Base-by-base conservation (phyloP, 2,113 vertebrate genomes). In the Labeo rohita region DNA sequence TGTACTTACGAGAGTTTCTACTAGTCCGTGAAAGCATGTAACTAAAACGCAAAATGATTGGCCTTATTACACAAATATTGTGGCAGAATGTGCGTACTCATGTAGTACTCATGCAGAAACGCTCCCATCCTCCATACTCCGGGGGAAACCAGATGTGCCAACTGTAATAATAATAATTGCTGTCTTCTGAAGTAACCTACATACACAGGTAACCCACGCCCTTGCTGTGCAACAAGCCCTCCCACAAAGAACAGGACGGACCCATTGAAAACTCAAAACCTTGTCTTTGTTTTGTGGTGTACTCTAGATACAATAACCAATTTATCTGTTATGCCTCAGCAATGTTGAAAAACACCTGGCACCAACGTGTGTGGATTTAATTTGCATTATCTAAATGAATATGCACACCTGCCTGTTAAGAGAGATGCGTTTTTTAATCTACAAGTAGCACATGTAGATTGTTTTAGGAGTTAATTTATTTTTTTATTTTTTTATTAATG, bases 191-290 rank as follows among this genome's bases (percentile, higher is more conserved):
- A 34, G 34, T 84, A 82, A 52, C 80, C 65, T 66, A 45, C 12
- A 56, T 54, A 15, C 12, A 73, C 82, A 74, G 82, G 82, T 84
- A 73, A 49, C 63, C 43, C 68, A 84, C 80, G 47, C 80, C 80
- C 63, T 82, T 70, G 23, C 65, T 23, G 21, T 68, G 63, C 34
- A 83, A n/a, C 82, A 59, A 54, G 28, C 80, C 65, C 59, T 70
- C 80, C 65, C 36, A 73, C 66, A 84, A 84, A 84, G 49, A 68
- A 84, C 82, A 73, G 68, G 82, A 84, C 73, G 49, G 13, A 59
- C 66, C 82, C 50, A 74, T 84, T 84, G 82, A 84, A 56, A 84
- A 36, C 21, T 10, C 16, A 52, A 39, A 70, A 70, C 23, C 16
- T 9, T 1, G 34, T 54, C 66, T 84, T 84, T 84, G 82, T 84